Evolutionary conservation across 2,888 invertebrate species (phyloP).

Genomic region (Volucella zonaria): DNA sequence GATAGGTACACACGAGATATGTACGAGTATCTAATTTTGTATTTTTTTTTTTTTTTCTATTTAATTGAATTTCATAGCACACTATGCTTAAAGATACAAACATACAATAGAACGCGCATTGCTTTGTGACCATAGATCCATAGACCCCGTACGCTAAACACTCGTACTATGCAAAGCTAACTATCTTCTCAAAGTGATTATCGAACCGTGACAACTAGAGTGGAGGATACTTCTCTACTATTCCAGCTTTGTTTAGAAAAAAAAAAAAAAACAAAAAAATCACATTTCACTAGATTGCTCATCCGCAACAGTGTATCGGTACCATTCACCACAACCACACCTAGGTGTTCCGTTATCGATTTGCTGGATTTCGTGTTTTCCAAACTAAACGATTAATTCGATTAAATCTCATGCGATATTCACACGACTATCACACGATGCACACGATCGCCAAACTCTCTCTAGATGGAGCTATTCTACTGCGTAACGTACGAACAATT

Average conservation of each 20-base stretch:
- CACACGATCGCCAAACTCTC: slow-evolving; percentile 25
- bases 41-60: slow-evolving; percentile 16
- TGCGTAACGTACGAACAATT: slow-evolving; percentile 46
- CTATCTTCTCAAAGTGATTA: slow-evolving; percentile 64
- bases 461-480: slow-evolving; percentile 49
- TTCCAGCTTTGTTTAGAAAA: slow-evolving; percentile 31
- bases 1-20: neutral
- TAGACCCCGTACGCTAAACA: slow-evolving; percentile 59
- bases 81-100: neutral
- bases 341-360: slow-evolving; percentile 60
- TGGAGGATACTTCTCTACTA: slow-evolving; percentile 39
- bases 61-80: slow-evolving; percentile 54
- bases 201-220: slow-evolving; percentile 67
- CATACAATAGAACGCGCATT: slow-evolving; percentile 53
- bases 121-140: slow-evolving; percentile 61
- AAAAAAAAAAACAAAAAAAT: slow-evolving; percentile 25
- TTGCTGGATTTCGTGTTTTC: slow-evolving; percentile 47
- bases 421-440: neutral
- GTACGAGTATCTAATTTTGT: slow-evolving; percentile 2
- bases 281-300: slow-evolving; percentile 67
- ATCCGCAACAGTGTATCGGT: slow-evolving; percentile 72
- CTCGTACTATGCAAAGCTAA: slow-evolving; percentile 29
- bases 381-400: slow-evolving; percentile 43
- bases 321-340: slow-evolving; percentile 66
- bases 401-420: slow-evolving; percentile 43